These are phyloP conservation scores for Chymomyza costata DNA, from an alignment of 1,140 invertebrate genomes.

Conservation along the genomic window DNA sequence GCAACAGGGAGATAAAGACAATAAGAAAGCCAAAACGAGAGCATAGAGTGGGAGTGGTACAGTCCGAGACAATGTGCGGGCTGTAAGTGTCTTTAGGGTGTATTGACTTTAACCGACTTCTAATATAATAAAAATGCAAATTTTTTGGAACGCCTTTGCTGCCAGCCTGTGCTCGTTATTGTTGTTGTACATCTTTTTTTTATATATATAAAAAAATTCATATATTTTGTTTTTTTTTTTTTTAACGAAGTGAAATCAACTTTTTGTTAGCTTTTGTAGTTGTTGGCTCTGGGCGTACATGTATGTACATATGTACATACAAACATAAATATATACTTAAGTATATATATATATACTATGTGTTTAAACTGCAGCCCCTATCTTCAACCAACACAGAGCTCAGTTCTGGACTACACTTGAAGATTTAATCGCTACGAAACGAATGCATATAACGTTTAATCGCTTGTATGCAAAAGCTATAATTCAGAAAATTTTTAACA, in stretches of 20 bases:
- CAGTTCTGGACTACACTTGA: too few relatives aligned
- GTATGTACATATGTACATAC: too few relatives aligned
- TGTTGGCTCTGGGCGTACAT: conserved; percentile 36
- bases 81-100: conserved; percentile 25
- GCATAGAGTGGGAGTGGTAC: too few relatives aligned
- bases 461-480: too few relatives aligned
- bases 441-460: too few relatives aligned
- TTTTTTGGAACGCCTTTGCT: conserved; percentile 30
- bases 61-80: conserved; percentile 26
- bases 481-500: too few relatives aligned
- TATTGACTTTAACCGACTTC: conserved; percentile 62
- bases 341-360: too few relatives aligned
- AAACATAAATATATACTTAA: too few relatives aligned
- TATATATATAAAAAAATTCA: not conserved
- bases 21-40: too few relatives aligned
- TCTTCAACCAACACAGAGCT: too few relatives aligned
- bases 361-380: too few relatives aligned
- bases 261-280: conserved; percentile 28
- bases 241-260: conserved; percentile 52
- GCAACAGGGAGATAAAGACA: not conserved
- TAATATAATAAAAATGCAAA: conserved; percentile 66
- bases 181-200: conserved; percentile 12
- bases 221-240: conserved; percentile 24
- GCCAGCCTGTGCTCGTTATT: conserved; percentile 17
- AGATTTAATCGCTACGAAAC: too few relatives aligned